A percentile compares a stretch with the other conserved stretches of the same genome.
Conservation (phyloP, 2,113 vertebrate species). For the Phylloscopus trochilus region DNA sequence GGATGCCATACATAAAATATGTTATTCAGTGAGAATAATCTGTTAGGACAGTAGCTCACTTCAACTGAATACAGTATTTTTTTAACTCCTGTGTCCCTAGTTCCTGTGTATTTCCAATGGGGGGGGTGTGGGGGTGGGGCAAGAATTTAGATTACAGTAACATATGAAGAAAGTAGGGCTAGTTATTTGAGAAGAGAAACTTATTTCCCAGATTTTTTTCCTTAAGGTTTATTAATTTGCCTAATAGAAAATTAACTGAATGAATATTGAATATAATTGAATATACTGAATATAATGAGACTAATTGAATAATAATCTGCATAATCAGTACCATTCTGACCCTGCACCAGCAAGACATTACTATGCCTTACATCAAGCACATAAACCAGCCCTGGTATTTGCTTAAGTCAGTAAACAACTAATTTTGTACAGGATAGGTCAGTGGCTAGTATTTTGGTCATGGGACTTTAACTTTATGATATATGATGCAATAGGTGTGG, state of each 20-base stretch:
- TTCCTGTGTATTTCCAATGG: background rate
- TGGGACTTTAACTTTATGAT: background rate
- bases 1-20: background rate
- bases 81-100: background rate
- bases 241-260: background rate
- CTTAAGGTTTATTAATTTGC: background rate
- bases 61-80: background rate
- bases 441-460: background rate
- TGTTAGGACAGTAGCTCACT: background rate
- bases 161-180: background rate
- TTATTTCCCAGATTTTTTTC: background rate
- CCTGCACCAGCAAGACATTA: background rate
- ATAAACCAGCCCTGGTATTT: background rate
- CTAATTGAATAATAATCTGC: background rate
- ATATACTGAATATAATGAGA: background rate
- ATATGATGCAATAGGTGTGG: background rate
- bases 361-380: background rate
- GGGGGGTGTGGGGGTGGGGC: too few species aligned
- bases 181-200: background rate
- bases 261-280: background rate
- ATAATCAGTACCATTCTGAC: background rate
- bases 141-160: background rate
- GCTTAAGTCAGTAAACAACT: background rate
- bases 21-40: background rate
- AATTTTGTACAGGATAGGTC: background rate